Evolutionary conservation across 2,797 vertebrate species (phyloP).

Genomic region (Perodicticus potto): DNA sequence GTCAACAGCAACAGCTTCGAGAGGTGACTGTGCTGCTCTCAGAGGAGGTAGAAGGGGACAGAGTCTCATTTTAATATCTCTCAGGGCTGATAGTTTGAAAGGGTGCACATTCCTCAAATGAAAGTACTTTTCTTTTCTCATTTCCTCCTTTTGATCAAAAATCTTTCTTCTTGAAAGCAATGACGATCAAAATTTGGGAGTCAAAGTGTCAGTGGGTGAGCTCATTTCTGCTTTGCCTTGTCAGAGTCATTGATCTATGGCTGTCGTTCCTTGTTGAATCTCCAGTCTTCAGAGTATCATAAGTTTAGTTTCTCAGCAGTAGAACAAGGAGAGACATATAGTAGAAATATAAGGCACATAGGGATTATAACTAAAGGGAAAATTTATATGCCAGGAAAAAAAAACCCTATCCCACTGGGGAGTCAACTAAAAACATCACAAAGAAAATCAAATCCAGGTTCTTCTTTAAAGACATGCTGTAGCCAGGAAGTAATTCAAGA

Average conservation of each 20-base stretch:
- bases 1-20: neutral
- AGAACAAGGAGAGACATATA: neutral
- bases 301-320: neutral
- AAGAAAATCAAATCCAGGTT: too few relatives aligned
- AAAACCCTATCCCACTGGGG: too few relatives aligned
- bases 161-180: neutral
- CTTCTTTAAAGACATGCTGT: too few relatives aligned
- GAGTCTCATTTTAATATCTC: neutral
- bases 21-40: neutral
- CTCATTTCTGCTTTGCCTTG: neutral
- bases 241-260: neutral
- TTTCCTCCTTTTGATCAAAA: neutral
- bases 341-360: neutral
- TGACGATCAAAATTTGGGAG: neutral
- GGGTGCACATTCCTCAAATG: neutral
- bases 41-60: neutral
- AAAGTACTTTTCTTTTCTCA: neutral
- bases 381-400: neutral
- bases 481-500: too few relatives aligned
- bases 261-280: neutral
- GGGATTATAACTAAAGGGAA: neutral
- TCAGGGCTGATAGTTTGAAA: neutral
- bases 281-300: neutral
- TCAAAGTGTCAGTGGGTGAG: neutral
- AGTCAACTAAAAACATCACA: too few relatives aligned